These are phyloP conservation scores for Dromius quadrimaculatus DNA, from an alignment of 2,888 invertebrate species.

Conservation along the genomic window DNA sequence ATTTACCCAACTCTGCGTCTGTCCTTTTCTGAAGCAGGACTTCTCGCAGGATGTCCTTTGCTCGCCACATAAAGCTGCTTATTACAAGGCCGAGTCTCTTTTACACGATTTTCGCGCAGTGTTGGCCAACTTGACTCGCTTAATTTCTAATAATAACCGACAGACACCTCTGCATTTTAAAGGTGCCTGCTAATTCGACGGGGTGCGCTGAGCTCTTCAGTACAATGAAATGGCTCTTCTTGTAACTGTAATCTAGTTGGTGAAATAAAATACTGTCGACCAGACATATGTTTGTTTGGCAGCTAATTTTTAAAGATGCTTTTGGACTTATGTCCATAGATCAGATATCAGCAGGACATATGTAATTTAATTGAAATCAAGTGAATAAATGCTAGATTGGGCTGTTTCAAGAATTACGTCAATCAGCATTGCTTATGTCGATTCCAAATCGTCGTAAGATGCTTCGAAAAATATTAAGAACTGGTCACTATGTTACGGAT, in stretches of 20 bases:
- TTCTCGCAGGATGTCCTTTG: conserved; percentile 1
- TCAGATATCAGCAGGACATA: too few relatives aligned
- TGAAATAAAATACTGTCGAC: conserved; percentile 4
- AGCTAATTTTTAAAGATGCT: too few relatives aligned
- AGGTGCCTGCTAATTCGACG: conserved; percentile 42
- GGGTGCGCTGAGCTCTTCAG: conserved; percentile 38
- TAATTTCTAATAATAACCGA: conserved; percentile 50
- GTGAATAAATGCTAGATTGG: too few relatives aligned
- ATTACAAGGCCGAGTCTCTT: conserved; percentile 47
- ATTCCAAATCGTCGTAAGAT: too few relatives aligned
- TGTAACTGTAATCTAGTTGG: conserved; percentile 8
- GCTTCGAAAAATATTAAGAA: too few relatives aligned
- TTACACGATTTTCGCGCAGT: conserved; percentile 46
- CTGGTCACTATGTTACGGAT: too few relatives aligned
- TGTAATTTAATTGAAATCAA: too few relatives aligned
- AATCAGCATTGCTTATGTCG: too few relatives aligned
- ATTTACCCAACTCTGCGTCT: conserved; percentile 49
- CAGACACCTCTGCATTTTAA: conserved; percentile 49
- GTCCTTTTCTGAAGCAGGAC: conserved; percentile 14
- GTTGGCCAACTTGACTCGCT: conserved; percentile 45
- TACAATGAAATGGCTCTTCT: conserved; percentile 7
- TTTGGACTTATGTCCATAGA: too few relatives aligned
- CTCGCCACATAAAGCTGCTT: conserved; percentile 47
- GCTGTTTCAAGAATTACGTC: too few relatives aligned
- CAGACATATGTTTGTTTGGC: neutral